Evolutionary conservation across 2,113 vertebrate species (phyloP).

Genomic region (Hemiprocne comata): DNA sequence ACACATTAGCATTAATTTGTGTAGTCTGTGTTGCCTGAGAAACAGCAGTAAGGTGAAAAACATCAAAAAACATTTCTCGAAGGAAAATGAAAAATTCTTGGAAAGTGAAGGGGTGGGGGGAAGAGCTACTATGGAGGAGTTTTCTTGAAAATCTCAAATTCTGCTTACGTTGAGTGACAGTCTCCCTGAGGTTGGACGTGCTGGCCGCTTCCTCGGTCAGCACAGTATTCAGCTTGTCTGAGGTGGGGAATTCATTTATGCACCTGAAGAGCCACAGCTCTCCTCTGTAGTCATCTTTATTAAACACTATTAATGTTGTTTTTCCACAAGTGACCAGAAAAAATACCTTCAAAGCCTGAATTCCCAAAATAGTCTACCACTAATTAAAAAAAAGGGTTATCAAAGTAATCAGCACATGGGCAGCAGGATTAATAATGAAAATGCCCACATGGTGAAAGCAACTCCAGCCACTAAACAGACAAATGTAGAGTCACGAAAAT

Average conservation of each 20-base stretch:
- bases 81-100: not conserved
- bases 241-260: not conserved
- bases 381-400: not conserved
- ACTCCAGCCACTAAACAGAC: not conserved
- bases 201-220: not conserved
- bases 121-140: not conserved
- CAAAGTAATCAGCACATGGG: not conserved
- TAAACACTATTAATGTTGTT: not conserved
- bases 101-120: fast-evolving
- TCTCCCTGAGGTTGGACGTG: not conserved
- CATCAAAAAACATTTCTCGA: not conserved
- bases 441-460: not conserved
- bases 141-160: not conserved
- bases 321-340: not conserved
- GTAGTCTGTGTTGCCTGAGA: not conserved
- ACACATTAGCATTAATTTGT: not conserved
- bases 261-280: not conserved
- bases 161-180: not conserved
- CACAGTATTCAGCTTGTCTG: not conserved
- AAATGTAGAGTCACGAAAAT: not conserved
- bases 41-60: not conserved
- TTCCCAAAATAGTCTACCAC: not conserved
- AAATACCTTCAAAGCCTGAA: not conserved
- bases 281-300: not conserved
- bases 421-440: not conserved